Percentiles rank a stretch among this genome's conserved stretches.
Conservation (phyloP, 2,888 invertebrate species). For the Elysia crispata region DNA sequence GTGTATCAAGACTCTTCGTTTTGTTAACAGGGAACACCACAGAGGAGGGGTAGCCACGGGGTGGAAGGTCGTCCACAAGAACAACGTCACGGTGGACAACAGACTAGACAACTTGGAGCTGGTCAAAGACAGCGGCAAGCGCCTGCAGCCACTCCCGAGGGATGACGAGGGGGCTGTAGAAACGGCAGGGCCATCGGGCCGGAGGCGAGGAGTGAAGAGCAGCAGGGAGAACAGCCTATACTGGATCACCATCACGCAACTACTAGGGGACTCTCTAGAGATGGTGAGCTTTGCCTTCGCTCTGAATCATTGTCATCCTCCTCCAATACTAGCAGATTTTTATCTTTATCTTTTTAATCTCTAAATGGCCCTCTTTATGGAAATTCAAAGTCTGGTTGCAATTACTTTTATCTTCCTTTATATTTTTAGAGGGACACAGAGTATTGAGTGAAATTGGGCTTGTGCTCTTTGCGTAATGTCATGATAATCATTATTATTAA, state of each 20-base stretch:
- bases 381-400: too few species aligned
- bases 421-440: too few species aligned
- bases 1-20: not conserved
- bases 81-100: conserved; percentile 80
- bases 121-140: conserved; percentile 59
- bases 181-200: conserved; percentile 49
- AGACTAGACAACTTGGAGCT: conserved; percentile 79
- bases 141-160: conserved; percentile 4
- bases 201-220: conserved; percentile 59
- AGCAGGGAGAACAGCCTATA: conserved; percentile 78
- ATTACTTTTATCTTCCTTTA: too few species aligned
- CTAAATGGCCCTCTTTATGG: too few species aligned
- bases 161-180: conserved; percentile 36
- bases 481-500: too few species aligned
- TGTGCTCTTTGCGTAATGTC: too few species aligned
- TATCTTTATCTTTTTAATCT: too few species aligned
- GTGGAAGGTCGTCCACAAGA: conserved; percentile 79
- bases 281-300: conserved; percentile 54
- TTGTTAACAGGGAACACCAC: conserved; percentile 78
- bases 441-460: too few species aligned
- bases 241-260: conserved; percentile 79
- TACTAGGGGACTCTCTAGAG: conserved; percentile 77
- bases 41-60: conserved; percentile 79
- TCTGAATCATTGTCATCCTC: too few species aligned
- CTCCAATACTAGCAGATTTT: too few species aligned